Base-by-base conservation (phyloP, 2,113 vertebrate genomes). In the Morone saxatilis region DNA sequence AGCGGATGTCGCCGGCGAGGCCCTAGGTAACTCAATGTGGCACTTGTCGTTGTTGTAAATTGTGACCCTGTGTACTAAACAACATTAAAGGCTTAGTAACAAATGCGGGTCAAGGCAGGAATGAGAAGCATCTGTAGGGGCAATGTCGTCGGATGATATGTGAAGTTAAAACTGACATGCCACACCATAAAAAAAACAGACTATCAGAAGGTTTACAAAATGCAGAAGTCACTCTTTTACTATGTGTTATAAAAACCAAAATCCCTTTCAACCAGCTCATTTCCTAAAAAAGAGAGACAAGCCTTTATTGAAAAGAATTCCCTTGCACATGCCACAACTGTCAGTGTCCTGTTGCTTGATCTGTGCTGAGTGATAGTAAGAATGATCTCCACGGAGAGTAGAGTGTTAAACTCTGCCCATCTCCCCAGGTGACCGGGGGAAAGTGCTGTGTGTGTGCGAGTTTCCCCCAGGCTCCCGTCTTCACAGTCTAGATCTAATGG, bases 401-500 rank as follows among this genome's bases (percentile, higher is more conserved):
- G 47, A 73, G 70, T 74, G 72, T 80, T 71, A 61, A 80, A 84
- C 71, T 86, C 54, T 70, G 41, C 59, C 54, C 60, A 56, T 87
- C 70, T 86, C 43, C 63, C 19, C 80, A 56, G 76, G 83, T 81
- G 86, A 80, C 76, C 38, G 41, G 48, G 66, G 50, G 54, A 78
- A 87, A 80, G 80, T 92, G 78, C 57, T 84, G 41, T 87, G 43
- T 48, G 56, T 89, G 81, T 92, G 90, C 81, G 81, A 88, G 81
- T 83, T 81, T 84, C 67, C 75, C 57, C 62, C n/a, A 71, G 85
- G 81, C 73, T 67, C 66, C 54, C 43, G 43, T 83, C 80, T 92
- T 95, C 90, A 92, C 95, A 94, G 91, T 71, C 72, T 69, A 65
- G 66, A 90, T 93, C 91, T 94, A 95, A 95, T 95, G 81, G 92